Base-by-base conservation (phyloP, 2,113 vertebrate species). In the Microcebus jonahi region DNA sequence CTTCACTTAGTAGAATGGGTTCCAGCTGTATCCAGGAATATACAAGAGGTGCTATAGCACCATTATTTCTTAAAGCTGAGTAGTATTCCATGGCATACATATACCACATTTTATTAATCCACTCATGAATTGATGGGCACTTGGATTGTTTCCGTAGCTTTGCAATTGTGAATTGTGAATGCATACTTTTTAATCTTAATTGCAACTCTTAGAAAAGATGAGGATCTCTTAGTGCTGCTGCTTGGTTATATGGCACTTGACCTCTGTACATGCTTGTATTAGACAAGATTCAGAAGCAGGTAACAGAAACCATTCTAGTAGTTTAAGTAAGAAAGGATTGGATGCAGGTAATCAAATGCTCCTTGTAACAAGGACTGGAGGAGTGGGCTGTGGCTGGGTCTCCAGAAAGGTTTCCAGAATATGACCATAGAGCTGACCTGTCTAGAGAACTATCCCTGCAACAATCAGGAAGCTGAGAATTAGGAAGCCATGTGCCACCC, bases 161-260 rank as follows among this genome's bases (percentile, higher is more conserved):
- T 45, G 42, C 42, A 45, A 45, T 45, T 45, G 45, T 45, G 45
- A 45, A 45, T 8, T 45, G 45, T 25, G 4, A 68, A 88, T 86
- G 7, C 0, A 21, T 91, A 15, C 39, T 17, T 53, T 75, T 75
- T 82, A 63, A 63, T 10, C 5, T 82, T 75, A 70, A 81, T 45
- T 90, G 27, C 29, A 45, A 90, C 61, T 82, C 76, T 76, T 36
- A 84, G 86, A 88, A 86, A 91, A 91, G 63, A 68, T 68, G 39
- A 90, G 27, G 68, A 55, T 89, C 29, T 75, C 59, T 80, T 9
- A 48, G 55, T 50, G 71, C 8, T 89, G 31, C 70, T 81, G 14
- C 67, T 84, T 70, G 88, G 15, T 42, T 86, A 34, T 48, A 53
- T 23, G 68, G n/a, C 50, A 29, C 31, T 83, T 70, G 88, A 65